Percentiles rank a stretch among this genome's conserved stretches.
Evolutionary conservation across 1,140 invertebrate species (phyloP).

Genomic region (Drosophila baimaii): DNA sequence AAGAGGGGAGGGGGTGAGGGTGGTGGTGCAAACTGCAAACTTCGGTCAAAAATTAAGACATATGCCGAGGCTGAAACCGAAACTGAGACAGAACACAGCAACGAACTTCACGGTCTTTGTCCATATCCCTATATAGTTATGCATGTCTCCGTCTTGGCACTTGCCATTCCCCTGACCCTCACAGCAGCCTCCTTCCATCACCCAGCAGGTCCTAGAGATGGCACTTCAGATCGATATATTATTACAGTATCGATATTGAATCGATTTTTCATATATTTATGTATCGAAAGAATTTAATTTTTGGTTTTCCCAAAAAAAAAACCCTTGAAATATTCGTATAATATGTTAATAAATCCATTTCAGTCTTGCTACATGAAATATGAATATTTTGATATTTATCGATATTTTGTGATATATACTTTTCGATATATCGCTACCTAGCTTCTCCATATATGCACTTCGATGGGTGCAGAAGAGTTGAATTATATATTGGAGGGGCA

Average conservation of each 20-base stretch:
- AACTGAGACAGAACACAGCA: conserved; percentile 41
- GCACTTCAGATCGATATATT: neutral
- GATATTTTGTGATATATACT: too few relatives aligned
- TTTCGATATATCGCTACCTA: too few relatives aligned
- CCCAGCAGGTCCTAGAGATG: neutral
- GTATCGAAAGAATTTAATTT: too few relatives aligned
- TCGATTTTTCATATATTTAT: too few relatives aligned
- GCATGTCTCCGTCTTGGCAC: conserved; percentile 39
- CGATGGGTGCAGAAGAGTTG: conserved; percentile 9
- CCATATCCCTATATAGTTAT: conserved; percentile 27
- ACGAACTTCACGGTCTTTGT: conserved; percentile 13
- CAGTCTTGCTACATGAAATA: too few relatives aligned
- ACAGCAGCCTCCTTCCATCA: neutral
- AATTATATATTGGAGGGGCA: conserved; percentile 24
- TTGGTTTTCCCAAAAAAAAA: too few relatives aligned
- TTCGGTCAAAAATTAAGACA: conserved; percentile 73
- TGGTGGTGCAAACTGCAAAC: conserved; percentile 12
- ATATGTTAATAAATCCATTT: too few relatives aligned
- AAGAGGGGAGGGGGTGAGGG: neutral
- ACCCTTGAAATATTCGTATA: too few relatives aligned
- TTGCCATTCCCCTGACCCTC: neutral
- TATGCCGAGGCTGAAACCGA: conserved; percentile 49
- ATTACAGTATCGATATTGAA: too few relatives aligned
- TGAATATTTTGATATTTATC: too few relatives aligned
- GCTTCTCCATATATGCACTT: conserved; percentile 20